A percentile compares a stretch with the other conserved stretches of the same genome.
Conservation (phyloP, 2,797 vertebrate genomes). For the Lepus oiostolus region DNA sequence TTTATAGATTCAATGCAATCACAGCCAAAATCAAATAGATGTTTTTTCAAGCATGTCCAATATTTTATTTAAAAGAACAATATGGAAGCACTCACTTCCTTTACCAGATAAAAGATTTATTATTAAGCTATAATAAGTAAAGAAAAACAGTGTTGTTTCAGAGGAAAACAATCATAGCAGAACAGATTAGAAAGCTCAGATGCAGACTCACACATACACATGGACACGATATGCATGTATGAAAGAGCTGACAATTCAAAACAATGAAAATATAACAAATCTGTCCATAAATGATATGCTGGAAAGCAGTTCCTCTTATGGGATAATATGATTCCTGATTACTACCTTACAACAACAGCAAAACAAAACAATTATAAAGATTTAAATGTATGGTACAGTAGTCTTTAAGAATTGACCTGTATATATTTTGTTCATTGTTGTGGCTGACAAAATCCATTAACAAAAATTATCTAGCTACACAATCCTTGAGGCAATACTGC, state of each 20-base stretch:
- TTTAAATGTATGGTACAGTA: neutral
- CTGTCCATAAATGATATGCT: neutral
- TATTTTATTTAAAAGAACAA: neutral
- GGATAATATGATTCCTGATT: neutral
- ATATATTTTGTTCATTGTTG: neutral
- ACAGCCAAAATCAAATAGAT: neutral
- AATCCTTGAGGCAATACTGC: neutral
- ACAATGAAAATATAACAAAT: neutral
- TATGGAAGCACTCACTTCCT: neutral
- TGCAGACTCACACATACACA: rapidly evolving
- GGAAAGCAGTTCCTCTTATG: neutral
- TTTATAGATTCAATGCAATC: neutral
- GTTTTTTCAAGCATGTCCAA: neutral
- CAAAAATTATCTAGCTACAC: neutral
- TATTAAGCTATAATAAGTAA: neutral
- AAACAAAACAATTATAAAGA: neutral
- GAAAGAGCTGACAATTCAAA: neutral
- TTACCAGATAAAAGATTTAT: neutral
- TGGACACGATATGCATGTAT: neutral
- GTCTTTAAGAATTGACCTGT: neutral
- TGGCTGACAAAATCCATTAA: neutral
- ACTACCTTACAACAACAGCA: neutral
- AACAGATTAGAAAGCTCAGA: neutral
- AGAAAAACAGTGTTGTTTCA: neutral
- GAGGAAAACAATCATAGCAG: neutral